Base-by-base conservation (phyloP, 2,797 vertebrate species). In the Ataeniobius toweri region DNA sequence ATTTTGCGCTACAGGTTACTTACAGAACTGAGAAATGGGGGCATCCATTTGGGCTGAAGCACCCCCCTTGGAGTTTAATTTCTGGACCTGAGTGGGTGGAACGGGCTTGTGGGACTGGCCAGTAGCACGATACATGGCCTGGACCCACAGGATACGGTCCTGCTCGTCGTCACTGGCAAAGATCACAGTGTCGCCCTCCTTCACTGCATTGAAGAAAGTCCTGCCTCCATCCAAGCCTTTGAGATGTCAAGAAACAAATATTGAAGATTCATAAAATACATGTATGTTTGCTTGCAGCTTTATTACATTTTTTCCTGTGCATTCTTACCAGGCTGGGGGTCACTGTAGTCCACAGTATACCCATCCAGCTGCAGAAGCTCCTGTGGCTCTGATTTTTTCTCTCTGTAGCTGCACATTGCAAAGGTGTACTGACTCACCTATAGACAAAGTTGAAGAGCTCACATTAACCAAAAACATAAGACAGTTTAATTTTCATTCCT, bases 11-110 rank as follows among this genome's bases (percentile, higher is more conserved):
- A 67, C 26, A 71, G 93, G 92, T 83, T 97, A 99, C 98, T 99
- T 98, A 99, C 98, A 99, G 96, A 99, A 99, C 96, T 99, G 98
- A 86, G 98, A 99, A 94, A 99, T 99, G 82, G 98, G 98, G 41
- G 98, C 98, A 0, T 99, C 98, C 95, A 99, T 96, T 93, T 99
- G 98, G 77, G 98, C 98, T 5, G 98, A 97, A 56, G 97, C 98
- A 81, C 98, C 98, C 86, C 98, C 97, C 95, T 99, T 99, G 93
- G 98, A 99, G 75, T 99, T 99, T 86, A 99, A 97, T 93, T 99
- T 99, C 96, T 99, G 98, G 92, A 99, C 98, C 95, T 99, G 98
- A 92, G 98, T 99, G 24, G 98, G 98, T 0, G 98, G 98, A 79
- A 99, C 97, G 12, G 98, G 98, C 93, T 99, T 99, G 94, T 99